A percentile compares a stretch with the other conserved stretches of the same genome.
These are phyloP conservation scores for Amniataba percoides DNA, from an alignment of 2,797 vertebrate genomes.

Conservation along the genomic window DNA sequence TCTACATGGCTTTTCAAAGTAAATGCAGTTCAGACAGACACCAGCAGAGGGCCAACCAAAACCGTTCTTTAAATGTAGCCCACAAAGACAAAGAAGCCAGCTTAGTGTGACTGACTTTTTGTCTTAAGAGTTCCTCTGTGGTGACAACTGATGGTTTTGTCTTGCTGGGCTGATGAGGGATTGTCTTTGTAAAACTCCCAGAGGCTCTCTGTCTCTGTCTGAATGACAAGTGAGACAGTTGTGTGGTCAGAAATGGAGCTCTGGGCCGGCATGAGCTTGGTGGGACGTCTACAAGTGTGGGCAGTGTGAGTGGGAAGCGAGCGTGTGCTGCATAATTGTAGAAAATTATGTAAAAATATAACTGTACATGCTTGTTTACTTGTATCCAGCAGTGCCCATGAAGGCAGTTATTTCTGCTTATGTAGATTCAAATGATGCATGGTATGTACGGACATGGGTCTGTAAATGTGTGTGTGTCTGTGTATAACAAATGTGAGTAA, in stretches of 20 bases:
- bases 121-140: not conserved
- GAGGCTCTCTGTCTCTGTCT: conserved; percentile 8
- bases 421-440: conserved; percentile 9
- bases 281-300: not conserved
- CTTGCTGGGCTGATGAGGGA: conserved; percentile 10
- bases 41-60: conserved; percentile 65
- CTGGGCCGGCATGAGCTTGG: not conserved
- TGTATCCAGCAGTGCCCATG: not conserved
- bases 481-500: conserved; percentile 15
- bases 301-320: not conserved
- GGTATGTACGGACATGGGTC: conserved; percentile 1
- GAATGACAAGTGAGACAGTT: conserved; percentile 15
- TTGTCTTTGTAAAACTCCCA: conserved; percentile 33
- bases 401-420: not conserved
- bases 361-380: not conserved
- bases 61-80: not conserved
- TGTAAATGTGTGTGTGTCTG: conserved; percentile 25
- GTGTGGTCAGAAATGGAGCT: not conserved
- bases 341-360: conserved; percentile 9
- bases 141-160: conserved; percentile 26
- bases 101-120: not conserved
- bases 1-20: not conserved
- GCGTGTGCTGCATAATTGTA: not conserved
- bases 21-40: conserved; percentile 41
- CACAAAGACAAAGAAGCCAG: not conserved